phyloP scores from a whole-genome alignment of 2,888 invertebrate genomes.

The Hemistola chrysoprasaria region DNA sequence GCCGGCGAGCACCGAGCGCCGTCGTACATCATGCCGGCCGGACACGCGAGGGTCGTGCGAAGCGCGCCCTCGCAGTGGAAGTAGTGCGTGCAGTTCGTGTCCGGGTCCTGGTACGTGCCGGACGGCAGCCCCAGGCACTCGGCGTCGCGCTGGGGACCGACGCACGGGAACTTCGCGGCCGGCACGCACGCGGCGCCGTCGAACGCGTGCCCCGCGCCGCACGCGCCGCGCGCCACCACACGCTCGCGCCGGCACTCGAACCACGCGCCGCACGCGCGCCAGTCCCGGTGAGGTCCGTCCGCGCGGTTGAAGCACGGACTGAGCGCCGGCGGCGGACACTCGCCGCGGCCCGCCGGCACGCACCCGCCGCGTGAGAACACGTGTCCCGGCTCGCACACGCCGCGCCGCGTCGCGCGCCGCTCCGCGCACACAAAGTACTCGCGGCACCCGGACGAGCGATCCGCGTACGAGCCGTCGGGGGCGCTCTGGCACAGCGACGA shows the following conservation, averaged over 20 bases:
- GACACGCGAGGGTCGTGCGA: constrained; percentile 66
- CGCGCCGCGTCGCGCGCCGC: constrained; percentile 73
- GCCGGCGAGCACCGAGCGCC: constrained; percentile 65
- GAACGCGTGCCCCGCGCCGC: constrained; percentile 70
- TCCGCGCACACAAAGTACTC: constrained; percentile 83
- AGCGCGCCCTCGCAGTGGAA: constrained; percentile 71
- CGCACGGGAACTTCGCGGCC: constrained; percentile 63
- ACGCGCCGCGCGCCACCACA: constrained; percentile 67
- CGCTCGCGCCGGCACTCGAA: constrained; percentile 73
- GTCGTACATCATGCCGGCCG: constrained; percentile 64
- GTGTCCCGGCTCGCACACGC: constrained; percentile 78
- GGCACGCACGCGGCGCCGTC: constrained; percentile 74
- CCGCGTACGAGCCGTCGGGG: constrained; percentile 81
- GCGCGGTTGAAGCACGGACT: constrained; percentile 71
- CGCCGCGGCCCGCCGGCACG: constrained; percentile 61
- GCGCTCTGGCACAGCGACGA: constrained; percentile 75
- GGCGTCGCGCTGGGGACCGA: constrained; percentile 61
- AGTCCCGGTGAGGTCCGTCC: constrained; percentile 71
- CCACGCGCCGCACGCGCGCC: constrained; percentile 74
- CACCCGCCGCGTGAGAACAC: constrained; percentile 79
- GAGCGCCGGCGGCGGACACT: constrained; percentile 69
- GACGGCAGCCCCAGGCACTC: constrained; percentile 75
- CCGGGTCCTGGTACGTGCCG: constrained; percentile 79
- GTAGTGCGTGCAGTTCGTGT: constrained; percentile 76
- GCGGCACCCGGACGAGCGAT: constrained; percentile 77